Percentiles rank a stretch among this genome's conserved stretches.
Conservation (phyloP, 30 jellyfish, hydroid and myxozoan species). For the Pelagia noctiluca region DNA sequence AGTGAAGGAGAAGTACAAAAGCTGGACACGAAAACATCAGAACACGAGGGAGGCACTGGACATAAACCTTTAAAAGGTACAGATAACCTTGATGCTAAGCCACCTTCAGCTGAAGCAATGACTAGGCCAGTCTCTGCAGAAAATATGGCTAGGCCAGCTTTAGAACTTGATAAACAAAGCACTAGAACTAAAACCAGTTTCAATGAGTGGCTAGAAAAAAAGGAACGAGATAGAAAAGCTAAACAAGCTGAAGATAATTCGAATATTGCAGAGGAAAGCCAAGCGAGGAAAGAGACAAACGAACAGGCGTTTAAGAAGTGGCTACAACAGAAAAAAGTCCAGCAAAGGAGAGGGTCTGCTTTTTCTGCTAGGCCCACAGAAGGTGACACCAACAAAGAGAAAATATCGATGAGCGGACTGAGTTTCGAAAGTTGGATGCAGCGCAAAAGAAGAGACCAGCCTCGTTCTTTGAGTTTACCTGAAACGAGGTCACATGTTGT, state of each 20-base stretch:
- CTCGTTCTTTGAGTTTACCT: conserved; percentile 44
- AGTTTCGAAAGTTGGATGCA: conserved; percentile 57
- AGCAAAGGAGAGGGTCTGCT: conserved; percentile 40
- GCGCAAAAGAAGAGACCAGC: conserved; percentile 34
- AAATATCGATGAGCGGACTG: conserved; percentile 35
- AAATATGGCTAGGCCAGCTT: too few relatives aligned
- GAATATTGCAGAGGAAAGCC: not conserved
- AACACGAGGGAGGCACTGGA: too few relatives aligned
- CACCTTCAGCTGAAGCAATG: too few relatives aligned
- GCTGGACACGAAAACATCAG: too few relatives aligned
- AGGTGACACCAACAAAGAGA: not conserved
- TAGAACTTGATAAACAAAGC: too few relatives aligned
- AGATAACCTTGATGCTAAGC: too few relatives aligned
- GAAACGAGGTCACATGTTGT: conserved; percentile 14
- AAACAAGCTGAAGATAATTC: conserved; percentile 6
- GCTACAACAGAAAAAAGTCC: conserved; percentile 37
- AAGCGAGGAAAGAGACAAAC: conserved; percentile 24
- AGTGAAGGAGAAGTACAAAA: too few relatives aligned
- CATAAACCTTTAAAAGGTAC: too few relatives aligned
- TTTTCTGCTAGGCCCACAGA: conserved; percentile 21
- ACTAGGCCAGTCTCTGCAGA: too few relatives aligned
- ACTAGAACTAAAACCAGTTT: conserved; percentile 45
- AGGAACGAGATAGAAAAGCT: conserved; percentile 44
- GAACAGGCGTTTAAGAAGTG: conserved; percentile 54
- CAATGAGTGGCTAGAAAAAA: conserved; percentile 67